Evolutionary conservation across 2,888 invertebrate genomes (phyloP), one percentile per base, ranked within the genome.

Genomic region (Alitta virens): DNA sequence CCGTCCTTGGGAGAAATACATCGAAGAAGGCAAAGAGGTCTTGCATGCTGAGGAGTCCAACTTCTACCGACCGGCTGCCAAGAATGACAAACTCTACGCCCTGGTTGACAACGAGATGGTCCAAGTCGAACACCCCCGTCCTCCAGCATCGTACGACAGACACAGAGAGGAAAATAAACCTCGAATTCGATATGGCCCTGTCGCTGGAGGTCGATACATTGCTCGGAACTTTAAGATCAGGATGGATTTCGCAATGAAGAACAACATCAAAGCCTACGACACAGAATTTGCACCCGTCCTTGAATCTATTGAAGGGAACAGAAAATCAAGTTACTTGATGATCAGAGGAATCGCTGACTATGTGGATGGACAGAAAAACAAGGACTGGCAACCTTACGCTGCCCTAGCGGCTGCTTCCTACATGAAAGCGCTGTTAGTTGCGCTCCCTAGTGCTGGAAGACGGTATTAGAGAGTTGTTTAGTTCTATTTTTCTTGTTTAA

Each of bases 301-400:
- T 59, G 94, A 96, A 82, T 93, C 94, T 72, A 64, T 80, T 27
- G 76, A 78, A 94, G 46, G 94, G 94, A 62, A 51, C 79, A 89
- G 94, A 75, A 90, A 94, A 77, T 94, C 95, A 77, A 92, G 92
- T 83, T 85, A 84, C 76, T 75, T 86, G 16, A 76, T 85, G 58
- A 84, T 88, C 66, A 71, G 86, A 83, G 97, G 98, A 60, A 91
- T 97, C 73, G 89, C 94, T 1, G 97, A 97, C 82, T 98, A 98
- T 82, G 78, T 91, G 79, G 96, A 98, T 78, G 99, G 98, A 42
- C 91, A 91, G 0, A 87, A 91, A 63, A 90, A 91, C 64, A 91
- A 93, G 75, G 93, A 95, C 76, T 99, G 99, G 99, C 97, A 97
- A 82, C 92, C 95, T 0, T 94, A 92, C 82, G 91, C 96, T 0